Conservation (phyloP, 2,113 vertebrate species). For the Salvelinus fontinalis region DNA sequence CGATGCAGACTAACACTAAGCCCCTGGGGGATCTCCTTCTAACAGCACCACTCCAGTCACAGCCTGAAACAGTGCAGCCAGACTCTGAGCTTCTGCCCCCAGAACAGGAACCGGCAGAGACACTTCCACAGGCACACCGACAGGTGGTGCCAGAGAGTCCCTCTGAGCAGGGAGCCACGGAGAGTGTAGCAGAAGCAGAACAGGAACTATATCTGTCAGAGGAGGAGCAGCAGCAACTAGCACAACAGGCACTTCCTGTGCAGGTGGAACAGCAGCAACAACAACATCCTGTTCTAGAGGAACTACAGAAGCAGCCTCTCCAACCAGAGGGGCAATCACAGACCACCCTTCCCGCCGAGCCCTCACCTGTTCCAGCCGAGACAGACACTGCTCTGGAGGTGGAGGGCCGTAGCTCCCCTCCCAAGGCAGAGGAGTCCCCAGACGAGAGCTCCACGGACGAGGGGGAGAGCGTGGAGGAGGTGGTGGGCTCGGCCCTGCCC, state of each 20-base stretch:
- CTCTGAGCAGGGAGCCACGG: constrained; percentile 13
- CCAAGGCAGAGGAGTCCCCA: constrained; percentile 32
- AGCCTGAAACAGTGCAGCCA: not conserved
- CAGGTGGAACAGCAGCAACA: not conserved
- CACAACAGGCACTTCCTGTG: constrained; percentile 16
- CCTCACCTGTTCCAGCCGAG: not conserved
- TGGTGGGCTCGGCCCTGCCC: constrained; percentile 63
- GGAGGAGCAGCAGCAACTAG: constrained; percentile 1
- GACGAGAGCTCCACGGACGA: constrained; percentile 52
- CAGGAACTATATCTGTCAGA: not conserved
- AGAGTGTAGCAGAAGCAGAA: constrained; percentile 6
- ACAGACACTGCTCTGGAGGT: not conserved
- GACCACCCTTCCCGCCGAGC: not conserved
- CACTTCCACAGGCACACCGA: not conserved
- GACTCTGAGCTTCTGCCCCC: constrained; percentile 1
- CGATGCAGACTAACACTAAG: constrained; percentile 18
- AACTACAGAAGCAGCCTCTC: not conserved
- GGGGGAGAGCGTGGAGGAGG: constrained; percentile 28
- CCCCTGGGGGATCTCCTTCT: no score
- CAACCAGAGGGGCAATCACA: constrained; percentile 10
- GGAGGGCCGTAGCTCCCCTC: not conserved
- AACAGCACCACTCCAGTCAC: constrained; percentile 9
- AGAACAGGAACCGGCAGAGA: not conserved
- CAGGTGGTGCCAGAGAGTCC: constrained; percentile 13
- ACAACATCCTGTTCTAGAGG: not conserved